Conservation (phyloP, 64 coral and sea anemone genomes). For the Stichodactyla helianthus region DNA sequence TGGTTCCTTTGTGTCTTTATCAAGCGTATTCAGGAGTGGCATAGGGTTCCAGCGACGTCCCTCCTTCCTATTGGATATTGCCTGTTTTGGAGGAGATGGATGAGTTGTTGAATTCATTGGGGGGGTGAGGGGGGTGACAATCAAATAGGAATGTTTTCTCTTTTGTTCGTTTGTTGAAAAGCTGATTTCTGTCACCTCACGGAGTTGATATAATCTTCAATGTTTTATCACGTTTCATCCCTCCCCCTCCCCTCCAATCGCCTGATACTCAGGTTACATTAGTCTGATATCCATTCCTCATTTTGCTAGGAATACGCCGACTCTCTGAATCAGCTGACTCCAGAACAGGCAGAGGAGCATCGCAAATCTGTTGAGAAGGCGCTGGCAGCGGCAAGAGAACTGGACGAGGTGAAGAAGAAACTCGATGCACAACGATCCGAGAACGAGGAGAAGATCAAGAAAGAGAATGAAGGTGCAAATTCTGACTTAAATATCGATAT, state of each 20-base stretch:
- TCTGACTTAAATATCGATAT: background rate
- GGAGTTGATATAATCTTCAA: no score
- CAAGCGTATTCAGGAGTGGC: no score
- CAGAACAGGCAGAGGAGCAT: constrained; percentile 92
- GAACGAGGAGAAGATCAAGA: constrained; percentile 65
- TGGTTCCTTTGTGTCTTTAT: no score
- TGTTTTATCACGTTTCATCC: no score
- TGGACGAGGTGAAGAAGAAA: constrained; percentile 94
- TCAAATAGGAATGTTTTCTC: no score
- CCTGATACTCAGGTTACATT: background rate
- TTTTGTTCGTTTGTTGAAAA: no score
- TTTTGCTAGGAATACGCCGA: constrained; percentile 85
- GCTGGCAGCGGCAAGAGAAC: constrained; percentile 77
- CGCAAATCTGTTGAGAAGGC: constrained; percentile 95
- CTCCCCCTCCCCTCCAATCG: background rate
- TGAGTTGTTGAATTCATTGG: no score
- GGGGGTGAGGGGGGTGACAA: no score
- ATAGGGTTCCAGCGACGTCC: no score
- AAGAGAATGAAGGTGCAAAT: constrained; percentile 82
- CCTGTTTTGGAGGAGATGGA: no score
- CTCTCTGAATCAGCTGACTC: constrained; percentile 78
- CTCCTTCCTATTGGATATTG: no score
- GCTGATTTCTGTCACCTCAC: no score
- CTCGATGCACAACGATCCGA: constrained; percentile 79
- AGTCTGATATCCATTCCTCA: background rate